Base-by-base conservation (phyloP, 2,888 invertebrate genomes). In the Drosophila algonquin region DNA sequence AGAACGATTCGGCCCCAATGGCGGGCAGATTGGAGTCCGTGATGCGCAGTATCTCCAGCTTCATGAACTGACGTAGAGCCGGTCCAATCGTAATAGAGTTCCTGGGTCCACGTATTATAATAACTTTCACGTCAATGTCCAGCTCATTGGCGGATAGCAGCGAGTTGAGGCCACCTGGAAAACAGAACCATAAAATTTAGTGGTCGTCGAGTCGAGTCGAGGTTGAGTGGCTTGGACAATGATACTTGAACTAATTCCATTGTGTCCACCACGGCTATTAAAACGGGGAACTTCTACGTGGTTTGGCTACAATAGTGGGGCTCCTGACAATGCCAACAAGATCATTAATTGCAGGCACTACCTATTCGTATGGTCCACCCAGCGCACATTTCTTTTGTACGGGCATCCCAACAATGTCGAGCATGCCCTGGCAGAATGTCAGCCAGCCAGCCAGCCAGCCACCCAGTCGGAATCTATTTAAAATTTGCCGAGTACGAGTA, bases 1-100 rank as follows among this genome's bases (percentile, higher is more conserved):
- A 97, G 90, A 97, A 96, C 1, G 96, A 95, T 87, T 96, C 95
- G 81, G 95, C 94, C 3, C 96, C 96, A 71, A 97, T 96, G 30
- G 95, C 95, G 18, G 96, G 95, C 40, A 97, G 92, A 87, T 95
- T 95, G 0, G 96, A 96, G 79, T 94, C 94, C 44, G 94, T 94
- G 53, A 96, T 95, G 87, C 94, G 94, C 12, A 97, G 92, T 92
- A 96, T 95, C 90, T 95, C 94, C 48, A 97, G 93, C 64, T 93
- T 93, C 77, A 94, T 94, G 3, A 94, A 93, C 2, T 94, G 93
- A 0, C 93, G 93, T 87, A 95, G 94, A 46, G 95, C 94, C 8
- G 96, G 95, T 21, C 96, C 96, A 80, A 96, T 95, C 27, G 95
- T 95, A 55, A 96, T 93, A 57, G 93, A 92, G 90, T 96, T 96